phyloP scores from a whole-genome alignment of 2,888 invertebrate genomes.

The Tortrix viridana region DNA sequence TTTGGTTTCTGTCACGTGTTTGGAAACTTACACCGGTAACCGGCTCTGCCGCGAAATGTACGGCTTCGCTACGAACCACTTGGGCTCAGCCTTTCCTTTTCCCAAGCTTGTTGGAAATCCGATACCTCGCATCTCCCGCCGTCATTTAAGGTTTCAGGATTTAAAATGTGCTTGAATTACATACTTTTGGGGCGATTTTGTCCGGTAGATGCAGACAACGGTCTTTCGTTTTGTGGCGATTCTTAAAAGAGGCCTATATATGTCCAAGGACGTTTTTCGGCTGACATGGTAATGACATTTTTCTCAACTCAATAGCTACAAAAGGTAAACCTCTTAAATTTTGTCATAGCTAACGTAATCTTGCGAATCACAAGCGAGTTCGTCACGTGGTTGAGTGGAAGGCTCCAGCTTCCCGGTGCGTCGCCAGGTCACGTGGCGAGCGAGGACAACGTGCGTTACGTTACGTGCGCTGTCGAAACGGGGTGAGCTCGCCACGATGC shows the following conservation, averaged over 20 bases:
- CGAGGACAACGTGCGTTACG: slow-evolving; percentile 43
- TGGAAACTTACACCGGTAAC: slow-evolving; percentile 53
- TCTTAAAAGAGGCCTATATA: too few relatives aligned
- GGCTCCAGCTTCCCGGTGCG: slow-evolving; percentile 39
- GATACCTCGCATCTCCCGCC: slow-evolving; percentile 60
- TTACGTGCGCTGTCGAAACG: slow-evolving; percentile 59
- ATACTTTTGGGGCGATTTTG: not conserved
- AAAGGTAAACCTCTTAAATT: too few relatives aligned
- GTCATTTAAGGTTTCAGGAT: slow-evolving; percentile 9
- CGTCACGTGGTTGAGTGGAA: slow-evolving; percentile 35
- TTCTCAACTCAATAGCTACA: too few relatives aligned
- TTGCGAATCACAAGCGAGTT: too few relatives aligned
- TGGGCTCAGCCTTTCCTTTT: slow-evolving; percentile 45
- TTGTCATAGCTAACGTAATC: too few relatives aligned
- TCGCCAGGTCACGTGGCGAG: slow-evolving; percentile 50
- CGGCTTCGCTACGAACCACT: slow-evolving; percentile 44
- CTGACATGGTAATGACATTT: too few relatives aligned
- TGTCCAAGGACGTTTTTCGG: too few relatives aligned
- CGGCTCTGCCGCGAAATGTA: slow-evolving; percentile 52
- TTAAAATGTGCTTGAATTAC: not conserved
- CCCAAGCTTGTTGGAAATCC: slow-evolving; percentile 53
- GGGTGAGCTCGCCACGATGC: slow-evolving; percentile 52
- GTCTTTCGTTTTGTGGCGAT: too few relatives aligned
- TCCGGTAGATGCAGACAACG: too few relatives aligned
- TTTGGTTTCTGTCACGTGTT: slow-evolving; percentile 57